These are phyloP conservation scores for Xenopus laevis DNA, from an alignment of 2,113 vertebrate species.

Conservation along the genomic window DNA sequence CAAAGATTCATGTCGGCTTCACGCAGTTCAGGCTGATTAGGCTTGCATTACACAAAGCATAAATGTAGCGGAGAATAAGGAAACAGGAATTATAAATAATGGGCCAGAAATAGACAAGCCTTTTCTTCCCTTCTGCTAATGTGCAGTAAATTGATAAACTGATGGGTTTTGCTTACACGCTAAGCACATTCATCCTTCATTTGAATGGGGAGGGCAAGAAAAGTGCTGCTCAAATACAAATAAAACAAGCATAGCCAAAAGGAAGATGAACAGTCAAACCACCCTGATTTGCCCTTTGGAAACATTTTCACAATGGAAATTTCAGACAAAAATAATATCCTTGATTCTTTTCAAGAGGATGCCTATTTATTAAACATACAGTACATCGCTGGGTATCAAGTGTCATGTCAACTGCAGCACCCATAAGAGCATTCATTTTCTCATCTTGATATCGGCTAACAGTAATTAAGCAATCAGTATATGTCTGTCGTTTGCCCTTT, in stretches of 20 bases:
- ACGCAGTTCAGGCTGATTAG: neutral
- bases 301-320: too few species aligned
- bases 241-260: too few species aligned
- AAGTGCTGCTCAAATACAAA: too few species aligned
- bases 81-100: neutral
- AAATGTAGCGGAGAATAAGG: neutral
- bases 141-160: neutral
- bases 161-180: neutral
- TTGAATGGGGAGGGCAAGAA: too few species aligned
- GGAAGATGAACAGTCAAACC: too few species aligned
- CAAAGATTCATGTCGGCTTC: neutral
- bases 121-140: neutral
- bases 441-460: neutral
- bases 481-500: slow-evolving; percentile 27
- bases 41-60: neutral
- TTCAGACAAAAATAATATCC: too few species aligned
- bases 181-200: neutral
- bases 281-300: too few species aligned
- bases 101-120: neutral
- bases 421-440: too few species aligned
- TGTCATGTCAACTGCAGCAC: too few species aligned
- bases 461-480: slow-evolving; percentile 23
- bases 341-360: too few species aligned
- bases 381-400: too few species aligned
- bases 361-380: too few species aligned